Percentiles rank a stretch among this genome's conserved stretches.
These are phyloP conservation scores for Xyrichtys novacula DNA, from an alignment of 2,797 vertebrate species.

Conservation along the genomic window DNA sequence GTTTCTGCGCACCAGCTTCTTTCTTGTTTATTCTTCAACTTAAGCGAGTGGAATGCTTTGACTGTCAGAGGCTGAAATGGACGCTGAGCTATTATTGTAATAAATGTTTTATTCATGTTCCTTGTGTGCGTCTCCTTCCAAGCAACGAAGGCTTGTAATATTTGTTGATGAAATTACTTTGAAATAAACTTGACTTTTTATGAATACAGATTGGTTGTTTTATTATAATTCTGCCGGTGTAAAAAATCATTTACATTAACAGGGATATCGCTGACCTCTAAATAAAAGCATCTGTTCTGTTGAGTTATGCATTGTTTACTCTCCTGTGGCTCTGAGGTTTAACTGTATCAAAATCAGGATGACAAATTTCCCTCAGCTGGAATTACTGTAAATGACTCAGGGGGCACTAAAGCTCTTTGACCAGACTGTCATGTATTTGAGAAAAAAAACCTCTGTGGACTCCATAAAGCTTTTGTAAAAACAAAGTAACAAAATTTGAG, in stretches of 20 bases:
- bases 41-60: conserved; percentile 50
- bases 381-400: conserved; percentile 52
- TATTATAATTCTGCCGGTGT: conserved; percentile 32
- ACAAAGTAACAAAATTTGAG: background rate
- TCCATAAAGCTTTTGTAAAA: background rate
- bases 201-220: conserved; percentile 56
- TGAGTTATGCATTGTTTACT: conserved; percentile 35
- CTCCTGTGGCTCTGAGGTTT: conserved; percentile 19
- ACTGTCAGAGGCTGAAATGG: conserved; percentile 50
- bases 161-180: conserved; percentile 75
- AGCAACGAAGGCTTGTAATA: conserved; percentile 68
- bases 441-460: background rate
- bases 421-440: conserved; percentile 15
- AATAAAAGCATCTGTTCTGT: conserved; percentile 20
- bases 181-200: conserved; percentile 79
- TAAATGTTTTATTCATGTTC: conserved; percentile 71
- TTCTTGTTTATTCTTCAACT: conserved; percentile 54
- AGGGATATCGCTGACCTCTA: conserved; percentile 18
- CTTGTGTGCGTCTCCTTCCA: conserved; percentile 27
- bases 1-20: conserved; percentile 44
- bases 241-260: conserved; percentile 28
- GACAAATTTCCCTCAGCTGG: conserved; percentile 46
- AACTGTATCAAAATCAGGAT: conserved; percentile 36
- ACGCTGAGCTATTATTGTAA: conserved; percentile 60
- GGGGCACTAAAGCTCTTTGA: conserved; percentile 45